Evolutionary conservation across 2,888 invertebrate genomes (phyloP).

Genomic region (Ophion slaviceki): DNA sequence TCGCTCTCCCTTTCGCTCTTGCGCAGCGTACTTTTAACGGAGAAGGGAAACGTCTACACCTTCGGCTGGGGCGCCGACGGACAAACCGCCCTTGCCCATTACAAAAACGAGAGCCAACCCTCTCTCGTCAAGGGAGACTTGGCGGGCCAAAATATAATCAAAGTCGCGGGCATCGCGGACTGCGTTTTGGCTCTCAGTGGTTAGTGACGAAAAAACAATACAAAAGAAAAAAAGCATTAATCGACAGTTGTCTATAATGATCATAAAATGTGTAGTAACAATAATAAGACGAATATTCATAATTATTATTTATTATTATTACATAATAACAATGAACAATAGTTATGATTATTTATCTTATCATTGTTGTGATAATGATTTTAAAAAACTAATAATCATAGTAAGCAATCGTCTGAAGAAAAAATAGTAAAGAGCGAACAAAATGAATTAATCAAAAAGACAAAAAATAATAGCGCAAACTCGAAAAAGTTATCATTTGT

Average conservation of each 20-base stretch:
- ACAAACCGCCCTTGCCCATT: conserved; percentile 93
- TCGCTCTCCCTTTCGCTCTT: background rate
- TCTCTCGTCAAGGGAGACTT: conserved; percentile 91
- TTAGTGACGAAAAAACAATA: conserved; percentile 76
- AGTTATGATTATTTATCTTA: no score
- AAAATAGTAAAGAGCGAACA: no score
- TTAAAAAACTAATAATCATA: no score
- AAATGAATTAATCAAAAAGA: no score
- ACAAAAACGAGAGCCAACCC: conserved; percentile 86
- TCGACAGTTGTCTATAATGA: no score
- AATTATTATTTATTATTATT: conserved; percentile 1
- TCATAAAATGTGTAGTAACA: no score
- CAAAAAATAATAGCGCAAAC: no score
- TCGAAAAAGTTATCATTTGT: no score
- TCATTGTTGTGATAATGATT: no score
- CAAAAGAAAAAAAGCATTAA: no score
- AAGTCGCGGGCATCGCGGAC: conserved; percentile 92
- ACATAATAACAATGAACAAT: background rate
- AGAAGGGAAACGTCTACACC: conserved; percentile 91
- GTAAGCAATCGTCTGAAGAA: no score
- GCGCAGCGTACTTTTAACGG: conserved; percentile 90
- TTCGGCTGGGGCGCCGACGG: conserved; percentile 99
- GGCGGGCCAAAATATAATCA: conserved; percentile 91
- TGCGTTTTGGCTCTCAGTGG: conserved; percentile 95
- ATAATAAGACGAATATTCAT: no score